Evolutionary conservation across 2,113 vertebrate genomes (phyloP), one percentile per base, ranked within the genome.

Genomic region (Cettia cetti): DNA sequence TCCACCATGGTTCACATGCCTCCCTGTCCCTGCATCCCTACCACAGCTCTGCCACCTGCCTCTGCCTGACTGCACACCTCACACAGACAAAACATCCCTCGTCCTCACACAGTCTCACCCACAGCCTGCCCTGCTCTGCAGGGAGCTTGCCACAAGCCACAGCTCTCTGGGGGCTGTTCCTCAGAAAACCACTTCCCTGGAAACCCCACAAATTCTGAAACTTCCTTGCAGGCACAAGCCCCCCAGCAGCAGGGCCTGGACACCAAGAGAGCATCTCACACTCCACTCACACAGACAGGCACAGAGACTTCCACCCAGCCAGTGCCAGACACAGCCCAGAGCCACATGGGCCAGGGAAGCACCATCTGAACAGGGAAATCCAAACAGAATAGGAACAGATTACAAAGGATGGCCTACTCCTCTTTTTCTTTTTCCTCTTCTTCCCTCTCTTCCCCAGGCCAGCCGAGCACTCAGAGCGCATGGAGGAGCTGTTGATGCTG

Each of bases 401-500:
- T 75, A 81, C 56, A 85, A 86, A 83, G 66, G 69, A 93, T 93
- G 54, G 95, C 98, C 95, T 98, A 99, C 99, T 98, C 98, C 99
- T 99, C 97, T 98, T 99, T 97, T 99, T 99, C 97, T 99, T 99
- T 90, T 98, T 98, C 92, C 98, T 97, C 96, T 98, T 98, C 89
- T 98, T 99, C 47, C 98, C 97, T 97, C 98, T 99, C 97, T 99
- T 99, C 94, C 99, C 99, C 95, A 98, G 95, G 45, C 98, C 98
- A 13, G 98, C 97, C 0, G 98, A 98, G 95, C 98, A 98, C 90
- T 99, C 99, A 0, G 99, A 99, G 90, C 98, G 98, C 97, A 99
- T 88, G 1, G 99, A 99, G 96, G 98, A 98, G 97, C 99, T 99
- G 98, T 99, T 99, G 97, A 99, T 98, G 98, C 99, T 99, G 98